phyloP scores from a whole-genome alignment of 2,888 invertebrate genomes.

The Amblyjoppa proteus region DNA sequence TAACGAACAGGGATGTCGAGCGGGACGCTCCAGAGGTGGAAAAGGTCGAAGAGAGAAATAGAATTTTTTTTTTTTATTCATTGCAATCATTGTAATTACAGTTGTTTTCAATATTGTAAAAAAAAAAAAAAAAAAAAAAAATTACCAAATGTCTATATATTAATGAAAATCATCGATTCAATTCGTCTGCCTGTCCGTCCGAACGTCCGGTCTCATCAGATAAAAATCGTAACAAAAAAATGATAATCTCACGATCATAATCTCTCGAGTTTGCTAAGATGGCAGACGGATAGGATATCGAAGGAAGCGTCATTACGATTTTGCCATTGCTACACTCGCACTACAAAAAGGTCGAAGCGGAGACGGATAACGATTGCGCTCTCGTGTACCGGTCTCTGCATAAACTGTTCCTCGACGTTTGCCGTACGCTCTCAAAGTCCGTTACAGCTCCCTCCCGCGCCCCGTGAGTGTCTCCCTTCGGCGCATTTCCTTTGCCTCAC shows the following conservation, averaged over 20 bases:
- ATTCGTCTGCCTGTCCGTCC: too few relatives aligned
- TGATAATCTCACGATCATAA: too few relatives aligned
- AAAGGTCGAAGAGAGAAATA: neutral
- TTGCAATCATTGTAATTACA: too few relatives aligned
- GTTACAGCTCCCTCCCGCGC: conserved; percentile 3
- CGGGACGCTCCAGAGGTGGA: neutral
- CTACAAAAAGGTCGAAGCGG: neutral
- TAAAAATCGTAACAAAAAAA: too few relatives aligned
- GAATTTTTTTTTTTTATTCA: neutral
- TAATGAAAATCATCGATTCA: too few relatives aligned
- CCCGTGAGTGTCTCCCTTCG: conserved; percentile 23
- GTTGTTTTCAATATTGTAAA: too few relatives aligned
- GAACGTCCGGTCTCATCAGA: too few relatives aligned
- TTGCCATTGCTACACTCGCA: conserved; percentile 12
- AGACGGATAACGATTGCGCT: conserved; percentile 14
- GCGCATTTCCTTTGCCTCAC: conserved; percentile 27
- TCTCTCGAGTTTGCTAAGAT: too few relatives aligned
- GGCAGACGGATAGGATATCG: too few relatives aligned
- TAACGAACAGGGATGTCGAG: neutral
- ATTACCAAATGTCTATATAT: too few relatives aligned
- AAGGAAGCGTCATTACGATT: neutral
- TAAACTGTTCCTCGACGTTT: conserved; percentile 18
- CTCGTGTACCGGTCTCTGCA: conserved; percentile 6
- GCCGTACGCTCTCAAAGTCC: conserved; percentile 8
- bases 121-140: too few relatives aligned